phyloP scores from a whole-genome alignment of 2,888 invertebrate genomes.

The Molorchus minor region DNA sequence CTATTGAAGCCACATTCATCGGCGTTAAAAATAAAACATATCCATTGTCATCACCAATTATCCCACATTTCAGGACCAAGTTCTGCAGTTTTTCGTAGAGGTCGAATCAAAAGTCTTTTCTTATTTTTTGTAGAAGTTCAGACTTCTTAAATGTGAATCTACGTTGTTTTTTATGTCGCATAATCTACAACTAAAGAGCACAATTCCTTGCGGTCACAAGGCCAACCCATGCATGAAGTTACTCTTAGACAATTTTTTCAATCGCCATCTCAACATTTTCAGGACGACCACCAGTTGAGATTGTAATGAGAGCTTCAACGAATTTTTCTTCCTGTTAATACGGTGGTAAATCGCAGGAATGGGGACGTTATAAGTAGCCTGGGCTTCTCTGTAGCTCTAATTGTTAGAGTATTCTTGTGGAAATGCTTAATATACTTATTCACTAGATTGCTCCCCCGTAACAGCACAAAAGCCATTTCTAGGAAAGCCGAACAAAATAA shows the following conservation, averaged over 20 bases:
- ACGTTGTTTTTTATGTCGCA: constrained; percentile 19
- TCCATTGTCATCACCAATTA: constrained; percentile 19
- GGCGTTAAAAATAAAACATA: constrained; percentile 42
- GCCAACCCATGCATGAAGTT: constrained; percentile 18
- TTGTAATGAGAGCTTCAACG: constrained; percentile 19
- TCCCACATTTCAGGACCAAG: constrained; percentile 21
- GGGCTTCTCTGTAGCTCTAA: constrained; percentile 16
- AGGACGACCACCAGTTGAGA: constrained; percentile 17
- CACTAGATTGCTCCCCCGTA: no score
- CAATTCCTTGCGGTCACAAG: constrained; percentile 23
- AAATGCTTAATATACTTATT: no score
- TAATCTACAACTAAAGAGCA: constrained; percentile 18
- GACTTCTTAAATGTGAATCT: constrained; percentile 28
- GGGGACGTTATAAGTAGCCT: constrained; percentile 12
- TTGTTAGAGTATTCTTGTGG: no score
- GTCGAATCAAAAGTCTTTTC: constrained; percentile 40
- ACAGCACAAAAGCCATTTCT: no score
- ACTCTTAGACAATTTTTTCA: constrained; percentile 19
- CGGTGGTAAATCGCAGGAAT: constrained; percentile 18
- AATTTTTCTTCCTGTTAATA: constrained; percentile 16
- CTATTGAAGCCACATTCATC: constrained; percentile 45
- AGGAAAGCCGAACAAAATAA: background rate
- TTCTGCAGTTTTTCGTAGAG: constrained; percentile 40
- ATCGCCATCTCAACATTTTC: constrained; percentile 23
- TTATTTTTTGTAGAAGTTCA: constrained; percentile 18